Conservation (phyloP, 2,888 invertebrate genomes). For the Gastracanthus pulcherrimus region DNA sequence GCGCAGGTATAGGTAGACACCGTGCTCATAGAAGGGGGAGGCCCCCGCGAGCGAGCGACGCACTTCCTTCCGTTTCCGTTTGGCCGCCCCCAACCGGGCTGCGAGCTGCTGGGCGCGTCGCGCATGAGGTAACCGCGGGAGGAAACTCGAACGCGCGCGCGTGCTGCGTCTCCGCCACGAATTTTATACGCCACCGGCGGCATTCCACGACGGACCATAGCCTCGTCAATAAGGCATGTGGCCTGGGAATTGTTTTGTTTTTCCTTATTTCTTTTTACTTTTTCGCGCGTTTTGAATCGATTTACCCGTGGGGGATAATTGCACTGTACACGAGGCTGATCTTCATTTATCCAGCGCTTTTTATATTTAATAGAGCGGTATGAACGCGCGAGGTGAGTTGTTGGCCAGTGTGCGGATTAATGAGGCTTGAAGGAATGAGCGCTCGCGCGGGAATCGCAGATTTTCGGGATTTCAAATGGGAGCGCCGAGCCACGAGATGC, state of each 20-base stretch:
- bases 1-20: too few relatives aligned
- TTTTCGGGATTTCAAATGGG: background rate
- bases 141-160: constrained; percentile 37
- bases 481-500: constrained; percentile 20
- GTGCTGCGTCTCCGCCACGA: background rate
- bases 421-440: background rate
- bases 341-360: too few relatives aligned
- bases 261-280: too few relatives aligned
- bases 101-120: constrained; percentile 62
- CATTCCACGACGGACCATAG: background rate
- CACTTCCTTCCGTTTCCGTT: constrained; percentile 76
- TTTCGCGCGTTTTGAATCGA: background rate
- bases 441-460: background rate
- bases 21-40: constrained; percentile 28
- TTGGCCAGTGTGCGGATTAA: background rate
- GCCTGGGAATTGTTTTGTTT: too few relatives aligned
- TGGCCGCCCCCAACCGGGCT: constrained; percentile 55
- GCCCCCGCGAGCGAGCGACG: constrained; percentile 13
- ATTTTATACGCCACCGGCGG: constrained; percentile 25
- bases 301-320: too few relatives aligned
- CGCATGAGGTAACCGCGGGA: constrained; percentile 70
- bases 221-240: background rate
- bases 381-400: background rate
- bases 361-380: too few relatives aligned
- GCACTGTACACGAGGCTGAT: too few relatives aligned